These are phyloP conservation scores for Agrochola macilenta DNA, from an alignment of 2,888 invertebrate genomes.

Conservation along the genomic window DNA sequence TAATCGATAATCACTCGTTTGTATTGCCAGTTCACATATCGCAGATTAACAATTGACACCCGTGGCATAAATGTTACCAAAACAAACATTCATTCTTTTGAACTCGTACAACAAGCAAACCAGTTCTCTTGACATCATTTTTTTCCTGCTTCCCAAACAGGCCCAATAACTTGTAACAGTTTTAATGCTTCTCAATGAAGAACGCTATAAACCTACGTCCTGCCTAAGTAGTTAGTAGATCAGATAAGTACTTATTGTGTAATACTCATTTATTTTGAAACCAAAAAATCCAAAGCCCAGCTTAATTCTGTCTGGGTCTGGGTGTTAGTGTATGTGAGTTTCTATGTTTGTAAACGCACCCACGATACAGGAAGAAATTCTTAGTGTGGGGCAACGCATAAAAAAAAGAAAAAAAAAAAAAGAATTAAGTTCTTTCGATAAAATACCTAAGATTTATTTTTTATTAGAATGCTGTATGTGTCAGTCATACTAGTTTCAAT, in stretches of 20 bases:
- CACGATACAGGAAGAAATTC: no score
- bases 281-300: not conserved
- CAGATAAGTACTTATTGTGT: not conserved
- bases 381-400: no score
- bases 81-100: conserved; percentile 22
- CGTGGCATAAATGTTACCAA: conserved; percentile 32
- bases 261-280: conserved; percentile 9
- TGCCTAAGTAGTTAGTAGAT: not conserved
- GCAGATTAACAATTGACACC: conserved; percentile 34
- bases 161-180: not conserved
- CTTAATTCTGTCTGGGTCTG: no score
- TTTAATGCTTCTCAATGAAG: conserved; percentile 5
- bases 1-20: not conserved
- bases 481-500: no score
- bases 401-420: no score
- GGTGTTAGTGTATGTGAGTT: no score
- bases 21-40: conserved; percentile 26
- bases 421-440: not conserved
- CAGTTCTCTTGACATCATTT: not conserved
- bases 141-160: not conserved
- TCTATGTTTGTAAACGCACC: no score
- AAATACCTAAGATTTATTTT: not conserved
- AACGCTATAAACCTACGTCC: not conserved
- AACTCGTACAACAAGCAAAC: conserved; percentile 1
- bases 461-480: no score